Percentiles rank a stretch among this genome's conserved stretches.
Conservation (phyloP, 2,888 invertebrate species). For the Eupithecia centaureata region DNA sequence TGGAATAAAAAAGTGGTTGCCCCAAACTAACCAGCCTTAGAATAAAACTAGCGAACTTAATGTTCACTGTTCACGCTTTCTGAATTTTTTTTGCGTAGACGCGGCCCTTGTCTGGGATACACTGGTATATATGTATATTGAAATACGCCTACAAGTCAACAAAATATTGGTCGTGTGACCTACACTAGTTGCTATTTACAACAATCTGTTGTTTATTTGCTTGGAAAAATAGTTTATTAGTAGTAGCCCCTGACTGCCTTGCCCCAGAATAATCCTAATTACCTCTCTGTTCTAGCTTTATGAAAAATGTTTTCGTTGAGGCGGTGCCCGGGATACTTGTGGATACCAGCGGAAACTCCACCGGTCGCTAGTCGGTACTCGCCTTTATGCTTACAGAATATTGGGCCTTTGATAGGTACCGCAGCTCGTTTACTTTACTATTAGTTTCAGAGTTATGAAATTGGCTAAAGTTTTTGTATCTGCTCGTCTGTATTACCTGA, state of each 20-base stretch:
- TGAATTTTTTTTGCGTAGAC: background rate
- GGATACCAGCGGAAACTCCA: slow-evolving; percentile 56
- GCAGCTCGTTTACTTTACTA: slow-evolving; percentile 59
- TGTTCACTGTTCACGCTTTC: too few relatives aligned
- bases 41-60: background rate
- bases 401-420: slow-evolving; percentile 61
- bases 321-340: slow-evolving; percentile 55
- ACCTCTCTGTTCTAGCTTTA: slow-evolving; percentile 58
- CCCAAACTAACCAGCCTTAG: background rate
- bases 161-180: background rate
- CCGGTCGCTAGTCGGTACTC: slow-evolving; percentile 48
- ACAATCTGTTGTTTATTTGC: background rate
- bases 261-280: slow-evolving; percentile 9
- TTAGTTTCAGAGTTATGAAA: slow-evolving; percentile 60
- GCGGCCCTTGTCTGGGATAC: background rate
- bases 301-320: slow-evolving; percentile 78
- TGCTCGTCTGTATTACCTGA: slow-evolving; percentile 27
- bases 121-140: too few relatives aligned
- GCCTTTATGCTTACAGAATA: slow-evolving; percentile 66
- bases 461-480: slow-evolving; percentile 37
- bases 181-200: background rate
- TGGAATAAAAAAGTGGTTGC: background rate
- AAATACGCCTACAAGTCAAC: background rate
- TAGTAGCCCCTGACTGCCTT: background rate
- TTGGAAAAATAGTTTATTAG: background rate